Percentiles rank a stretch among this genome's conserved stretches.
phyloP scores from a whole-genome alignment of 2,888 invertebrate species.

The Rhorus exstirpatorius region DNA sequence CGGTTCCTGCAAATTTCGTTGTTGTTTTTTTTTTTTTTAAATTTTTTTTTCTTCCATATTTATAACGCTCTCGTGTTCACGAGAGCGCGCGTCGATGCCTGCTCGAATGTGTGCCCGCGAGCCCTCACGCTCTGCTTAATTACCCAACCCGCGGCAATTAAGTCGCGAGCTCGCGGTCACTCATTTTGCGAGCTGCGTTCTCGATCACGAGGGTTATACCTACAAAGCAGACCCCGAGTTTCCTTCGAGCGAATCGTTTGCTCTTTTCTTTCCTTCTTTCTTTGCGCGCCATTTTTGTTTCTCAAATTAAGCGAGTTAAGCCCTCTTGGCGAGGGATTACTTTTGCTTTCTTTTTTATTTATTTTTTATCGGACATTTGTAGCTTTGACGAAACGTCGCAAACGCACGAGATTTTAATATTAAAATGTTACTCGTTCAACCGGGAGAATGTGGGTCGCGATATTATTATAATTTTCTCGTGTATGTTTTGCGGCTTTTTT shows the following conservation, averaged over 20 bases:
- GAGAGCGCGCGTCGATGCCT: constrained; percentile 19
- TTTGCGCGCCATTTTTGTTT: constrained; percentile 20
- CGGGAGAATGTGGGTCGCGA: constrained; percentile 50
- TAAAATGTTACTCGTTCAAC: constrained; percentile 47
- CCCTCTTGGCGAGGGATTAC: neutral
- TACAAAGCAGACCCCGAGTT: constrained; percentile 58
- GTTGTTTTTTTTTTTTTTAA: constrained; percentile 36
- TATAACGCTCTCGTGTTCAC: constrained; percentile 39
- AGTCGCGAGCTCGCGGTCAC: constrained; percentile 61
- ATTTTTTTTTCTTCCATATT: constrained; percentile 28
- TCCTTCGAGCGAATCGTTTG: constrained; percentile 59
- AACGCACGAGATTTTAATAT: constrained; percentile 38
- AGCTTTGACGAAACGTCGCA: constrained; percentile 51
- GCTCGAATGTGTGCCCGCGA: constrained; percentile 46
- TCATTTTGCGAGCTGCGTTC: constrained; percentile 62
- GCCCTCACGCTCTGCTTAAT: constrained; percentile 60
- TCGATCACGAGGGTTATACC: constrained; percentile 64
- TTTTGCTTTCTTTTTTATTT: too few relatives aligned
- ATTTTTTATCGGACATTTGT: constrained; percentile 59
- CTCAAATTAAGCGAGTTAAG: constrained; percentile 33
- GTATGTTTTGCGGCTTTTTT: constrained; percentile 1
- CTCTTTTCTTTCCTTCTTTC: constrained; percentile 24
- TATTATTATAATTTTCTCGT: constrained; percentile 36
- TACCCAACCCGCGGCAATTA: constrained; percentile 66
- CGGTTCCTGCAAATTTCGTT: constrained; percentile 73